phyloP scores from a whole-genome alignment of 2,113 vertebrate species.

The Lasiurus borealis region DNA sequence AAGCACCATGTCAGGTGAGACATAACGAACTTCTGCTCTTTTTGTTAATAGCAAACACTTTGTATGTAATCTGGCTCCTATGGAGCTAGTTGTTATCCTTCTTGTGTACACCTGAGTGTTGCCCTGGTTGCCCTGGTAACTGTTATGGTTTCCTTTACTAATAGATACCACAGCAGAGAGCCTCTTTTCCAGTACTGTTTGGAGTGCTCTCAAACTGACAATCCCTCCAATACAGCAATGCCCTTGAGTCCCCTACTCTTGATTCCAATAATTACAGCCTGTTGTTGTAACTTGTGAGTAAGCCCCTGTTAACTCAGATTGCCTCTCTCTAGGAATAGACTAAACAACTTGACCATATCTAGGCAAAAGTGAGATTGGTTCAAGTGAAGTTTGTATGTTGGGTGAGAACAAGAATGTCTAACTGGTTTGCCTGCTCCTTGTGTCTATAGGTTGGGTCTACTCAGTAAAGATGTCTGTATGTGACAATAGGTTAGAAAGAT shows the following conservation, averaged over 20 bases:
- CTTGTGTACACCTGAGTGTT: background rate
- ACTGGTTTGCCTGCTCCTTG: background rate
- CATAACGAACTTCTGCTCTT: background rate
- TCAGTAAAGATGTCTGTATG: background rate
- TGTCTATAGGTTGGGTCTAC: background rate
- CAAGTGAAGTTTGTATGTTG: background rate
- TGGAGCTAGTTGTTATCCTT: background rate
- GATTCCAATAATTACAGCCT: too few relatives aligned
- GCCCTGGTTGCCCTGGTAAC: background rate
- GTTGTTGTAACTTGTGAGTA: too few relatives aligned
- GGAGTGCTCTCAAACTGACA: background rate
- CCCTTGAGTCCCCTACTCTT: background rate
- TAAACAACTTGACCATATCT: background rate
- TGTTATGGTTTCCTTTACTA: background rate
- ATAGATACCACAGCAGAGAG: background rate
- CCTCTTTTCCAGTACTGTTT: background rate
- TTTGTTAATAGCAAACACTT: constrained; percentile 14
- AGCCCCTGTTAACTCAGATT: background rate
- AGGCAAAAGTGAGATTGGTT: background rate
- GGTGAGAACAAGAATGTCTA: background rate
- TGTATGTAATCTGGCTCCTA: background rate
- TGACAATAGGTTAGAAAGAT: background rate
- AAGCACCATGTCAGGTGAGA: background rate
- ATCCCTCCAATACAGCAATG: background rate
- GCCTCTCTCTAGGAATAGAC: background rate